Evolutionary conservation across 2,113 vertebrate genomes (phyloP), one percentile per base, ranked within the genome.

Genomic region (Lontra canadensis): DNA sequence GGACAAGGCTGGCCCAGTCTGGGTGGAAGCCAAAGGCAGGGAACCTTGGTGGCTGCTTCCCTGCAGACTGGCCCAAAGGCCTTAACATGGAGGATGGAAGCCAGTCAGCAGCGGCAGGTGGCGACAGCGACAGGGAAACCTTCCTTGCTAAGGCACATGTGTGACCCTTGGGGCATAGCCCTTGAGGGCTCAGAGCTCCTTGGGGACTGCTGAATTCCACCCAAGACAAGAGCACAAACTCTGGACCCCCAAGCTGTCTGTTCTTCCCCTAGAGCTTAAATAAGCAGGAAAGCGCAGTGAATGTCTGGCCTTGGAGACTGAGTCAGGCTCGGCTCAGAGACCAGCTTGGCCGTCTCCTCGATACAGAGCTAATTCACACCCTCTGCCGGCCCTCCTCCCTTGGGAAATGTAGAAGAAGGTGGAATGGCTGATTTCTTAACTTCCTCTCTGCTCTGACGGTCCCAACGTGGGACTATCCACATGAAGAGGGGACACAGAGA

Each of bases 21-120:
- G 59, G 67, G 49, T 93, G 42, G 85, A 49, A 84, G 87, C 59
- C 90, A 97, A 85, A 93, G 55, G 44, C 63, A 65, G 55, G 47
- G 67, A 63, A 49, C 34, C 44, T 42, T 89, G 57, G 49, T 6
- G 44, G 71, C 79, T 20, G 63, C 55, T 88, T 81, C 29, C 34
- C 65, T 2, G 1, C 17, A 74, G 42, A n/a, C 52, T 88, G 78
- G 78, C 78, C 13, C 57, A 34, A 82, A 88, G 6, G 57, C 44
- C 34, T 94, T 36, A 61, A 78, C 13, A 55, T 61, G 78, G 90
- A 78, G 67, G 36, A 26, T 7, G 12, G 74, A 67, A 65, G 82
- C 59, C 59, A 61, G 26, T 10, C 5, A 4, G 76, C 31, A 21
- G 82, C 25, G 2, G 39, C 91, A 59, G 6, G 65, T 7, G 9